Evolutionary conservation across 2,113 vertebrate genomes (phyloP).

Genomic region (Dasyurus viverrinus): DNA sequence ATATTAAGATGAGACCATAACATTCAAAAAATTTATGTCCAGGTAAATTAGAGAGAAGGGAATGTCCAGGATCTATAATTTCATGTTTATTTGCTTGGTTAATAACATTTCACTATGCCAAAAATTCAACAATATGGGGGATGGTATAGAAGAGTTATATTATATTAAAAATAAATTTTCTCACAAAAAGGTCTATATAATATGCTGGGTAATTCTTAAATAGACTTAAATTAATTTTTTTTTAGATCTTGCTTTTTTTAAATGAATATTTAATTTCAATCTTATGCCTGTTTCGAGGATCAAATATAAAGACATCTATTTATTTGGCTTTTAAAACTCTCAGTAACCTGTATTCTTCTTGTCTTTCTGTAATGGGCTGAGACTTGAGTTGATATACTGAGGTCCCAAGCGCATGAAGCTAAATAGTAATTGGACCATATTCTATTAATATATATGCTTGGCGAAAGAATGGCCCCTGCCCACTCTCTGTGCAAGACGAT

Average conservation of each 20-base stretch:
- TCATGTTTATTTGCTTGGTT: not conserved
- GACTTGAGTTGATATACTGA: no score
- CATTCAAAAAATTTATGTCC: not conserved
- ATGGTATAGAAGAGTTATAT: not conserved
- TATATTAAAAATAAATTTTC: not conserved
- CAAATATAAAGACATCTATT: not conserved
- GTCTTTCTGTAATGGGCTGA: no score
- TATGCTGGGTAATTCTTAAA: not conserved
- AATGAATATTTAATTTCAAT: not conserved
- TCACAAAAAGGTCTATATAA: not conserved
- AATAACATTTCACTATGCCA: not conserved
- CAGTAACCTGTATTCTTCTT: not conserved
- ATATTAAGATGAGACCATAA: not conserved
- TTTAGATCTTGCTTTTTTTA: slow-evolving; percentile 7
- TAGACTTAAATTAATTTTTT: slow-evolving; percentile 2
- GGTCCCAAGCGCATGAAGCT: no score
- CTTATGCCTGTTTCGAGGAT: not conserved
- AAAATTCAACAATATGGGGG: not conserved
- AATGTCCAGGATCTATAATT: not conserved
- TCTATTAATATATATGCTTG: no score
- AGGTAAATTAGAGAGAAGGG: not conserved
- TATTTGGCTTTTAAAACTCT: not conserved
- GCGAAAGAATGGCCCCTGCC: no score
- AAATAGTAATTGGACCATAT: no score
- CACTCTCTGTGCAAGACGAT: no score